phyloP scores from a whole-genome alignment of 2,888 invertebrate genomes.

The Pterobdella sp. region DNA sequence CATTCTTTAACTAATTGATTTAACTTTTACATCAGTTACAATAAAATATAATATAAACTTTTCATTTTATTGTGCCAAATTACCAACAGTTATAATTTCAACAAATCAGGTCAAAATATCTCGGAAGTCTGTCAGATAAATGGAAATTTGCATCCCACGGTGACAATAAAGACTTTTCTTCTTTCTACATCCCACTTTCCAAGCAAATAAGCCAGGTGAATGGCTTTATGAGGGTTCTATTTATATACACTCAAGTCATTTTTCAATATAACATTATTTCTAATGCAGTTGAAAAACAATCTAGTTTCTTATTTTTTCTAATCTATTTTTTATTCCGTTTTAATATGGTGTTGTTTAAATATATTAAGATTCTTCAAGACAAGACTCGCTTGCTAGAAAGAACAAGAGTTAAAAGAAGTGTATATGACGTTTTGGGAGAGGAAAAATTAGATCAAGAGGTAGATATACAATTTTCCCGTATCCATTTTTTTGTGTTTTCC shows the following conservation, averaged over 20 bases:
- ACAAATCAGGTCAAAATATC: too few relatives aligned
- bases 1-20: too few relatives aligned
- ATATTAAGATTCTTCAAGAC: constrained; percentile 11
- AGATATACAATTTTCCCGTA: too few relatives aligned
- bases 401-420: constrained; percentile 11
- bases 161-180: neutral
- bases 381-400: neutral
- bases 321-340: neutral
- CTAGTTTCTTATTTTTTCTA: neutral
- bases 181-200: neutral
- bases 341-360: neutral
- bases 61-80: too few relatives aligned
- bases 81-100: too few relatives aligned
- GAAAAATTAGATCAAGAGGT: neutral
- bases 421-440: neutral
- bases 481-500: neutral
- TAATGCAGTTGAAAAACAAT: too few relatives aligned
- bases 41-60: too few relatives aligned
- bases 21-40: too few relatives aligned
- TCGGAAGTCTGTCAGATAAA: constrained; percentile 6
- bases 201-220: neutral
- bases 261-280: too few relatives aligned
- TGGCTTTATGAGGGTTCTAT: too few relatives aligned
- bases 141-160: neutral
- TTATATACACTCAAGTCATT: too few relatives aligned